These are phyloP conservation scores for Pipistrellus pygmaeus DNA, from an alignment of 2,797 vertebrate genomes.

Conservation along the genomic window DNA sequence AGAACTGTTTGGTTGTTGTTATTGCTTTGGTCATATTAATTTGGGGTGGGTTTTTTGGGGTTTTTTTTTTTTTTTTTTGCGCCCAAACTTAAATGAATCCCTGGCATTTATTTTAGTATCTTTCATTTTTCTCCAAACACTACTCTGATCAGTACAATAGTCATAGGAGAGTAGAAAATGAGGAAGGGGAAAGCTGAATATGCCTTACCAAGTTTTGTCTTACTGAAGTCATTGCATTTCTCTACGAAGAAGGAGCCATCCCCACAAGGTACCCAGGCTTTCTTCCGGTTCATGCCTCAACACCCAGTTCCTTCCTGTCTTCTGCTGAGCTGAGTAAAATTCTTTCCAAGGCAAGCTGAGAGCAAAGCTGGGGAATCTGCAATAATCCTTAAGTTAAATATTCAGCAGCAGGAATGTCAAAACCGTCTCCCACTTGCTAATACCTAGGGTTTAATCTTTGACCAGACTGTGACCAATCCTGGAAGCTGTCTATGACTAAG, in stretches of 20 bases:
- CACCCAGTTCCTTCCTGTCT: slow-evolving; percentile 43
- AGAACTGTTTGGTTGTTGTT: neutral
- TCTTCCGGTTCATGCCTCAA: neutral
- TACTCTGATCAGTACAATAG: neutral
- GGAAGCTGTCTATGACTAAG: neutral
- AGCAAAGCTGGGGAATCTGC: neutral
- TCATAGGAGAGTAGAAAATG: neutral
- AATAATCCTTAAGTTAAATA: slow-evolving; percentile 36
- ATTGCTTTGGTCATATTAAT: neutral
- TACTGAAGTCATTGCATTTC: neutral
- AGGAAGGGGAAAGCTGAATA: neutral
- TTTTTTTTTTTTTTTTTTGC: neutral
- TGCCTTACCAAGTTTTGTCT: neutral
- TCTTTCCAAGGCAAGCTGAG: neutral
- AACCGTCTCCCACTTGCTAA: neutral
- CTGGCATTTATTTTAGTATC: neutral
- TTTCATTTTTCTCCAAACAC: neutral
- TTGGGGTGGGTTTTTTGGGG: neutral
- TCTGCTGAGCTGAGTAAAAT: neutral
- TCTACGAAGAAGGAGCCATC: neutral
- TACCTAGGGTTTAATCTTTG: neutral
- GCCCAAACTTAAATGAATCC: neutral
- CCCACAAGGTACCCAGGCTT: neutral
- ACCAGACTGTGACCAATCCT: neutral
- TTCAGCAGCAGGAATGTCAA: neutral